Base-by-base conservation (phyloP, 2,797 vertebrate species). In the Iguana delicatissima region DNA sequence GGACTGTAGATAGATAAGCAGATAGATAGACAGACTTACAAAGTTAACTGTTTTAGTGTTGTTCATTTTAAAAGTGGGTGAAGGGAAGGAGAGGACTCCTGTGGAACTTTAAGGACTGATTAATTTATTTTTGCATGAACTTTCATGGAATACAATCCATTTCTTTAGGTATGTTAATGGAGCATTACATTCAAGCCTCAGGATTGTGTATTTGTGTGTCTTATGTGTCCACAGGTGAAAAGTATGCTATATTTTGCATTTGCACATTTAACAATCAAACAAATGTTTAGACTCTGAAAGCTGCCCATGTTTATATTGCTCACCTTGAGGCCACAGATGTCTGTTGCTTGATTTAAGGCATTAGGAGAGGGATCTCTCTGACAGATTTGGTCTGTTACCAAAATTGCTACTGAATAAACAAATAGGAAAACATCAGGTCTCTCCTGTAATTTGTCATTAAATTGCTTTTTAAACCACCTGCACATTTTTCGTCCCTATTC, bases 321-420 rank as follows among this genome's bases (percentile, higher is more conserved):
- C 79, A 74, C 29, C 91, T 93, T 87, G 86, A 72, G 82, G 72
- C 76, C 87, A 89, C 76, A 90, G 93, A 93, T 86, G 52, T 4
- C 18, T 93, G 55, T 85, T 91, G 62, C 80, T 84, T 92, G 1
- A 77, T 89, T 91, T 88, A 94, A 90, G 82, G 67, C 38, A 79
- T 62, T 84, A 92, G 29, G 29, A 55, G 22, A 89, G 4, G 64
- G 83, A 55, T 80, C 77, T 91, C n/a, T 14, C 69, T 93, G 69
- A 74, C n/a, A 32, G 87, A 80, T 1, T 57, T 67, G 22, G 35
- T 79, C 29, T 90, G 55, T 74, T 84, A 64, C 72, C 91, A 32
- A 89, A 89, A 85, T 38, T 90, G 84, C 80, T 62, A 22, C 20
- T 50, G 32, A 76, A 76, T 80, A 89, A 94, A 90, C 20, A 76